Percentiles rank a stretch among this genome's conserved stretches.
Conservation (phyloP, 1,140 invertebrate species). For the Philopotamus ludificatus region DNA sequence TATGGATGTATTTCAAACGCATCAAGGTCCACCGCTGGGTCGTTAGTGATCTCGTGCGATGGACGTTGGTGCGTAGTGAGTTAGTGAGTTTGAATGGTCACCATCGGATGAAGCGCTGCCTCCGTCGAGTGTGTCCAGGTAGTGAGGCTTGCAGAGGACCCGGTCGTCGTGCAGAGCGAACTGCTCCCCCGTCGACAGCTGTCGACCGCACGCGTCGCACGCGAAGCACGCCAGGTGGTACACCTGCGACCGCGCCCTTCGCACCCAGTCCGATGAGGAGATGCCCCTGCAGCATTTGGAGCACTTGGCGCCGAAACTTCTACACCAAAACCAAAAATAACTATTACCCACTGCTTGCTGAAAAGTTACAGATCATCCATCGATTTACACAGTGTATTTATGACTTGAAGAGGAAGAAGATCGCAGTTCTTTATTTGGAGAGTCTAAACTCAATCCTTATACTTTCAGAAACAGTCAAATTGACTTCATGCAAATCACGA, state of each 20-base stretch:
- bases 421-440: no score
- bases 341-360: no score
- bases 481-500: no score
- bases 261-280: constrained; percentile 94
- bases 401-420: no score
- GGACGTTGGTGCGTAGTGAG: no score
- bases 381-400: no score
- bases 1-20: background rate
- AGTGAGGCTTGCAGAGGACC: constrained; percentile 94
- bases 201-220: constrained; percentile 95
- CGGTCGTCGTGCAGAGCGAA: constrained; percentile 92
- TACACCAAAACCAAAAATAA: constrained; percentile 57
- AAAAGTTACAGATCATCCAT: no score
- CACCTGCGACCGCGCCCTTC: constrained; percentile 88
- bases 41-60: no score
- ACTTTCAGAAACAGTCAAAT: no score
- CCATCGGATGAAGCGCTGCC: constrained; percentile 85
- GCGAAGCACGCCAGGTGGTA: constrained; percentile 99
- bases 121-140: constrained; percentile 89
- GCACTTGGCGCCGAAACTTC: constrained; percentile 95
- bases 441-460: no score
- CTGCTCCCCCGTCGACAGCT: constrained; percentile 95
- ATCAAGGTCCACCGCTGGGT: background rate
- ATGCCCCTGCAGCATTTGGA: constrained; percentile 92
- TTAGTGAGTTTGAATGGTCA: constrained; percentile 49